phyloP scores from a whole-genome alignment of 2,888 invertebrate genomes.

The Odontocerum albicorne region DNA sequence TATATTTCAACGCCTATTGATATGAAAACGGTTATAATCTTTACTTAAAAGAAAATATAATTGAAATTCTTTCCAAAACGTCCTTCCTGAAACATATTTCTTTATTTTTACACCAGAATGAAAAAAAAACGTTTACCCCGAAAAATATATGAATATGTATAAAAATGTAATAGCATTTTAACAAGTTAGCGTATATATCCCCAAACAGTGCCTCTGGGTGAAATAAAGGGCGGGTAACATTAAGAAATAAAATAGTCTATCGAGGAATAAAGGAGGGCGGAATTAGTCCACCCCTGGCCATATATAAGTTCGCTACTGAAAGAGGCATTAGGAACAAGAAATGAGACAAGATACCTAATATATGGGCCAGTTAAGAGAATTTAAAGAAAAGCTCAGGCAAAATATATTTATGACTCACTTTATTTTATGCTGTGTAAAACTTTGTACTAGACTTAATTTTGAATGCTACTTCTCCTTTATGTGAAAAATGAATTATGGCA shows the following conservation, averaged over 20 bases:
- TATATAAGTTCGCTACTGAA: slow-evolving; percentile 35
- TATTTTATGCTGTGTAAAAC: slow-evolving; percentile 38
- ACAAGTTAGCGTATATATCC: too few relatives aligned
- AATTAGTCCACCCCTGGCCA: slow-evolving; percentile 32
- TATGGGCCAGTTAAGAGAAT: slow-evolving; percentile 38
- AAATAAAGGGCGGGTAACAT: slow-evolving; percentile 1
- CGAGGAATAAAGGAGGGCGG: slow-evolving; percentile 10
- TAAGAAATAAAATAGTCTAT: slow-evolving; percentile 13
- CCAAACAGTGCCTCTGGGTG: slow-evolving; percentile 10
- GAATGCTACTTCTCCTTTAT: slow-evolving; percentile 31
- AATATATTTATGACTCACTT: slow-evolving; percentile 38
- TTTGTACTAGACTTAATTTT: slow-evolving; percentile 38
- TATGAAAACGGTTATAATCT: too few relatives aligned
- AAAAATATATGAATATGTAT: too few relatives aligned
- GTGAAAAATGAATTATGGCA: slow-evolving; percentile 34
- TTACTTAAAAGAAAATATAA: too few relatives aligned
- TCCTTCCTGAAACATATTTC: too few relatives aligned
- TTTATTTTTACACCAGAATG: too few relatives aligned
- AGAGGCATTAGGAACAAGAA: slow-evolving; percentile 38
- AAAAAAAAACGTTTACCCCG: too few relatives aligned
- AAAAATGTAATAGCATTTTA: neutral
- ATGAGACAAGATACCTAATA: slow-evolving; percentile 38
- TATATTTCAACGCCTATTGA: too few relatives aligned
- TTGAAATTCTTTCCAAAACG: too few relatives aligned
- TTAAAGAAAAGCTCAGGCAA: slow-evolving; percentile 37